These are phyloP conservation scores for Bos indicus DNA, from an alignment of 2,113 vertebrate genomes.

Conservation along the genomic window DNA sequence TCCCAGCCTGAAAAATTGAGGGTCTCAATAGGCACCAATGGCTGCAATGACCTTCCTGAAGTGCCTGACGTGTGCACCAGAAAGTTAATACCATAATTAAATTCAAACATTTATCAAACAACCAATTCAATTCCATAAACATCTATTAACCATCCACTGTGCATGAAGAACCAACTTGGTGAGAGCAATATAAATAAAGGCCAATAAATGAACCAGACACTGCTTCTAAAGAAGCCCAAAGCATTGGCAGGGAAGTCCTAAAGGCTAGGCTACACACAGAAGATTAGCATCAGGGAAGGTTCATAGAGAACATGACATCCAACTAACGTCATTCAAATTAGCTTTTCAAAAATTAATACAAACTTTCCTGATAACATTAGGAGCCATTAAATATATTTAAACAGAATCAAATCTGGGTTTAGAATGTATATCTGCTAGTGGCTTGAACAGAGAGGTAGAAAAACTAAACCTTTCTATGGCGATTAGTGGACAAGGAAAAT, in stretches of 20 bases:
- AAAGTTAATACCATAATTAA: slow-evolving; percentile 2
- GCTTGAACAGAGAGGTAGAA: background rate
- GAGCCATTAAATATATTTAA: background rate
- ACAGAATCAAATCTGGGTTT: background rate
- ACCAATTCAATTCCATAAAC: background rate
- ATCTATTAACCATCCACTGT: background rate
- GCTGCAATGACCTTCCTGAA: background rate
- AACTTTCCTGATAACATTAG: background rate
- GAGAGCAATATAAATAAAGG: background rate
- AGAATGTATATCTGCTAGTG: background rate
- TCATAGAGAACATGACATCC: background rate
- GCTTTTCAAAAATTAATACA: background rate
- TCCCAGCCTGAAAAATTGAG: background rate
- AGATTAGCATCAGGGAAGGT: background rate
- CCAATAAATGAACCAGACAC: background rate
- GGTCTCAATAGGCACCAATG: background rate
- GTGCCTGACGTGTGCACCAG: background rate
- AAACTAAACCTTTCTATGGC: background rate
- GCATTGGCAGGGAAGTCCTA: background rate
- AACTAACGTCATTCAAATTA: background rate
- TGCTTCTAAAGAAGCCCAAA: background rate
- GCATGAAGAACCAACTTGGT: background rate
- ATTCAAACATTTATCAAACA: background rate
- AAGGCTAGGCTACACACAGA: background rate
- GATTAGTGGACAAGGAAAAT: background rate